Evolutionary conservation across 2,888 invertebrate genomes (phyloP), one percentile per base, ranked within the genome.

Genomic region (Patella ulyssiponensis): DNA sequence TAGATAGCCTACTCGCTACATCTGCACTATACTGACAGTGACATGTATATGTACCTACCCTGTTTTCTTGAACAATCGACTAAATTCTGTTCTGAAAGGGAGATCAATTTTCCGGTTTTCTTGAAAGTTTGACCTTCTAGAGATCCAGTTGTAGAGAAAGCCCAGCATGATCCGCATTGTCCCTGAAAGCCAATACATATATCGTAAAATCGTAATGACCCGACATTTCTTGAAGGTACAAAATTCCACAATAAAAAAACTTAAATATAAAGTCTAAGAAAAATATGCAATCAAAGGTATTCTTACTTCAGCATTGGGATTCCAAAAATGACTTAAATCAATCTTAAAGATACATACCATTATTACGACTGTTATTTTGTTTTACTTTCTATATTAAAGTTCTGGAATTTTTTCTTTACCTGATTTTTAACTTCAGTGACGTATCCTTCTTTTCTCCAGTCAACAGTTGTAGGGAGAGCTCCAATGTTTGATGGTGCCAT

Each of bases 131-230:
- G 91, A 15, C 91, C 92, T 82, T 92, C 92, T 54, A 92, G 85
- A 3, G 92, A 88, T 4, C 91, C 98, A 73, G 97, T 98, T 44
- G 89, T 73, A 53, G 96, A 95, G 90, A 97, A 97, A 0, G 97
- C 97, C 92, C 97, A 98, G 89, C 97, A 97, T 0, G 96, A 95
- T 0, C 97, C 97, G 86, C 97, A 97, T 11, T 94, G 93, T 81
- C 93, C 94, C 94, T 98, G 97, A 54, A 80, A 54, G 27, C 15
- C 12, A 20, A 64, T 9, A 20, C 5, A 64, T 9, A 7, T 4
- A n/a, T 58, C 17, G 64, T 17, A n/a, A 58, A 64, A 64, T 64
- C n/a, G 7, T 64, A 64, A 20, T 5, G n/a, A 64, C n/a, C 20
- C n/a, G 20, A 7, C 7, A 64, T 64, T n/a, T 5, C 17, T 64